Base-by-base conservation (phyloP, 92 coral and sea anemone species). In the Heteractis magnifica region DNA sequence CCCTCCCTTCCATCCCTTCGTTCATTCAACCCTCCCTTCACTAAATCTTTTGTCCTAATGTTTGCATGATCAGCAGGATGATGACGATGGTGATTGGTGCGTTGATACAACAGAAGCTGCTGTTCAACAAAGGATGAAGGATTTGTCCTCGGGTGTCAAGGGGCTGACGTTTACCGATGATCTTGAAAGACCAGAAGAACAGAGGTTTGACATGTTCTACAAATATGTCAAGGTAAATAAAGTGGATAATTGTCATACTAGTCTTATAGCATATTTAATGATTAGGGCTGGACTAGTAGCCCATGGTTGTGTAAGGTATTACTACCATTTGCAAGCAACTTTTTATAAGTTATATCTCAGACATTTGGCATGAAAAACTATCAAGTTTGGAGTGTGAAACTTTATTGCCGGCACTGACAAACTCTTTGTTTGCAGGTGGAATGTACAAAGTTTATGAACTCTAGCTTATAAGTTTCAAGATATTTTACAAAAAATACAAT, bases 71-170 rank as follows among this genome's bases (percentile, higher is more conserved):
- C 51, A 34, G 51, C 23, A 62, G 70, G 70, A 23, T 62, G 78
- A 26, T 77, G 95, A 89, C 51, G 99, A 94, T 55, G 98, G 91
- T 71, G 98, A 97, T 72, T 97, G 99, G 99, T 88, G 95, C 85
- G 99, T 92, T 19, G 99, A 97, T 80, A 97, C 99, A 5, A 97
- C 98, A 81, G 98, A 94, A 9, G 98, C 92, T 49, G 99, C 99
- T 34, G 99, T 97, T 56, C 91, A 90, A 73, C 82, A 74, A 60
- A 87, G 99, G 72, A 85, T 97, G 97, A 92, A 93, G 44, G 91
- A 92, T 71, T 87, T 97, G 51, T 88, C 94, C 11, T 87, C 94
- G 51, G 94, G 99, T 11, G 94, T 93, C 84, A 92, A 92, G 85
- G 98, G 98, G 49, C 56, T 97, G 85, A 93, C 99, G 75, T 83